Conservation (phyloP, 92 coral and sea anemone genomes). For the Epizoanthus rinbou region DNA sequence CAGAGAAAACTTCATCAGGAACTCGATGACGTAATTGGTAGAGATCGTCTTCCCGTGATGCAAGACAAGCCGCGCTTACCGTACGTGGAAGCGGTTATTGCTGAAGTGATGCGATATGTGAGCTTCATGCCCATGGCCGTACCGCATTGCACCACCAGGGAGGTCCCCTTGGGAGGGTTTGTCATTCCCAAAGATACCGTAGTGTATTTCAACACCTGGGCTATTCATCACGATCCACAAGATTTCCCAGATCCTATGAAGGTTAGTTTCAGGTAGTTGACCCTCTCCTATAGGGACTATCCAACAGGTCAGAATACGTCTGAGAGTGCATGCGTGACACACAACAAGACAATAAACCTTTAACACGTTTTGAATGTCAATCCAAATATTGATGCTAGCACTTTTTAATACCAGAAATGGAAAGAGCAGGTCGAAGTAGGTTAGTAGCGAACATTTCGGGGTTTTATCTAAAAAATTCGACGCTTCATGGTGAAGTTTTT, state of each 20-base stretch:
- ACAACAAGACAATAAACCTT: too few species aligned
- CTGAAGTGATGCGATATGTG: conserved; percentile 60
- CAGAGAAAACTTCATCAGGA: conserved; percentile 67
- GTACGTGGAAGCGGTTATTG: conserved; percentile 65
- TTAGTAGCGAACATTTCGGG: too few species aligned
- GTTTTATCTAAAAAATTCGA: too few species aligned
- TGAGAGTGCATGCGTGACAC: too few species aligned
- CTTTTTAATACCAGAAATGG: too few species aligned
- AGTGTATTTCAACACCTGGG: conserved; percentile 71
- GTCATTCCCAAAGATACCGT: conserved; percentile 68
- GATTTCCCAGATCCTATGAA: conserved; percentile 68
- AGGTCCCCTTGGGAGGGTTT: conserved; percentile 62
- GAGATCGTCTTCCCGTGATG: conserved; percentile 56
- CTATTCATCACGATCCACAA: conserved; percentile 74
- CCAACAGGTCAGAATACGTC: too few species aligned
- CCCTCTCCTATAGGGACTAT: too few species aligned
- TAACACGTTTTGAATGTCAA: too few species aligned
- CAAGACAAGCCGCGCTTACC: conserved; percentile 59
- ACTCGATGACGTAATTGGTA: conserved; percentile 58
- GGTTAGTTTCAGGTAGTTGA: not conserved
- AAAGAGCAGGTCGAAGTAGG: too few species aligned
- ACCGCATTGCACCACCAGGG: conserved; percentile 66
- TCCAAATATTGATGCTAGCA: too few species aligned
- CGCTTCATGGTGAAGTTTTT: too few species aligned
- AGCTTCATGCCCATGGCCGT: conserved; percentile 76